Percentiles rank a stretch among this genome's conserved stretches.
Evolutionary conservation across 2,797 vertebrate genomes (phyloP).

Genomic region (Microctenopoma lineatum): DNA sequence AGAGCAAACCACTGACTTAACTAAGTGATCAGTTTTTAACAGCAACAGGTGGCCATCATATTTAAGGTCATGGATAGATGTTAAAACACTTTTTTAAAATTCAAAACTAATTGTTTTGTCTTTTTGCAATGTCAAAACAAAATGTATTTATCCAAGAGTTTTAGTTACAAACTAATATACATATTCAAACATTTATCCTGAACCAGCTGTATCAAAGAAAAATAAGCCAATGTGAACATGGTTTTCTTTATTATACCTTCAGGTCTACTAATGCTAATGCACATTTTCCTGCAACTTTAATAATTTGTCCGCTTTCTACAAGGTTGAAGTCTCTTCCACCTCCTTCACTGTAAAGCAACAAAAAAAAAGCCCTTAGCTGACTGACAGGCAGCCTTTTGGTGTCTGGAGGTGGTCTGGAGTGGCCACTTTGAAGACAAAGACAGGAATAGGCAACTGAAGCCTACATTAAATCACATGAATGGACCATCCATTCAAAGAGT

Average conservation of each 20-base stretch:
- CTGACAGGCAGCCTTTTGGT: slow-evolving; percentile 9
- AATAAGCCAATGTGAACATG: not conserved
- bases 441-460: slow-evolving; percentile 23
- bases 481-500: slow-evolving; percentile 31
- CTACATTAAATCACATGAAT: slow-evolving; percentile 46
- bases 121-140: too few relatives aligned
- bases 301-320: slow-evolving; percentile 7
- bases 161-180: too few relatives aligned
- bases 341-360: slow-evolving; percentile 3
- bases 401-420: slow-evolving; percentile 20
- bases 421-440: slow-evolving; percentile 29
- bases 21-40: not conserved
- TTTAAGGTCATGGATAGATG: not conserved
- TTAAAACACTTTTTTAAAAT: too few relatives aligned
- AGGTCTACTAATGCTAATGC: not conserved
- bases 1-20: slow-evolving; percentile 27
- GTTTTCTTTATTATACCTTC: not conserved
- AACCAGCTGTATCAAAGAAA: slow-evolving; percentile 2
- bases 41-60: slow-evolving; percentile 10
- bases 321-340: not conserved
- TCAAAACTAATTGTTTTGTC: too few relatives aligned
- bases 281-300: slow-evolving; percentile 10
- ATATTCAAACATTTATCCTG: too few relatives aligned
- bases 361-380: not conserved
- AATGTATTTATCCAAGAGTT: too few relatives aligned